phyloP scores from a whole-genome alignment of 2,113 vertebrate genomes.

The Cochlearius cochlearius region DNA sequence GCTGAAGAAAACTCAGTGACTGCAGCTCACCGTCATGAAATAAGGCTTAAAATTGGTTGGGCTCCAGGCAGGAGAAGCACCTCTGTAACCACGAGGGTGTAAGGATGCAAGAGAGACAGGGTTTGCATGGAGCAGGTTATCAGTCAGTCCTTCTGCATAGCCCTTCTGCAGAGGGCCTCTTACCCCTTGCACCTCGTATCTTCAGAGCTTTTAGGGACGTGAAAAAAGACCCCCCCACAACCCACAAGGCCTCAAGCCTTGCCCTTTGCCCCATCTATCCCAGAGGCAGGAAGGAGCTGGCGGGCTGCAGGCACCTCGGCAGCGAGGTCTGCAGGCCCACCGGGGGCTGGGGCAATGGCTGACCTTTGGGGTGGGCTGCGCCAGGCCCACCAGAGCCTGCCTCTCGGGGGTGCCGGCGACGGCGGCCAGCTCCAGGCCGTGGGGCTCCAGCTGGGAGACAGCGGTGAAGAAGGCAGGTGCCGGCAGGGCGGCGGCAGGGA shows the following conservation, averaged over 20 bases:
- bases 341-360: background rate
- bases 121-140: background rate
- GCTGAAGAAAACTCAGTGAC: background rate
- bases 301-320: background rate
- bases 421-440: constrained; percentile 87
- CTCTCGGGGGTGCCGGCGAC: constrained; percentile 88
- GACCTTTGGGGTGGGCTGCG: constrained; percentile 97
- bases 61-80: background rate
- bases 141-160: background rate
- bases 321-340: fast-evolving
- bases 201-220: background rate
- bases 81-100: background rate
- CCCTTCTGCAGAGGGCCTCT: background rate
- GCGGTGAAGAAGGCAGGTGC: constrained; percentile 94
- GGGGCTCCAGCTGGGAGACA: constrained; percentile 93
- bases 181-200: background rate
- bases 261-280: background rate
- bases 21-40: background rate
- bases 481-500: constrained; percentile 84
- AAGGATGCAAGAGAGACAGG: background rate
- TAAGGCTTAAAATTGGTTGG: background rate
- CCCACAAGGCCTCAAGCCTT: background rate
- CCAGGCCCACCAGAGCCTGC: constrained; percentile 91
- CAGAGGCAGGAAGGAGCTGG: background rate
- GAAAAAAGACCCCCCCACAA: background rate